Conservation (phyloP, 2,797 vertebrate genomes). For the Spondyliosoma cantharus region DNA sequence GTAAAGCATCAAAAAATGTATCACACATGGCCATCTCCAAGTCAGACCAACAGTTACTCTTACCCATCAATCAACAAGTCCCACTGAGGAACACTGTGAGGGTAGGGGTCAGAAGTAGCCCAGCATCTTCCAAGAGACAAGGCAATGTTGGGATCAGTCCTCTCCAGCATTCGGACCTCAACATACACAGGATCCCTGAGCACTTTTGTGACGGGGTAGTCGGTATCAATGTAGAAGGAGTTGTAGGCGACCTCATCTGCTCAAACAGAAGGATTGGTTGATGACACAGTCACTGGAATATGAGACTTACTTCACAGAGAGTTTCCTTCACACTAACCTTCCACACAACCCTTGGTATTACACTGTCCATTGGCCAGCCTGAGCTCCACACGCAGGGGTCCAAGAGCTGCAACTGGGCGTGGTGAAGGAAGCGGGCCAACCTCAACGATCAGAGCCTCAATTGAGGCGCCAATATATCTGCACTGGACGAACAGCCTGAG, state of each 20-base stretch:
- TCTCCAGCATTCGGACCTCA: slow-evolving; percentile 71
- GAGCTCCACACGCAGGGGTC: slow-evolving; percentile 75
- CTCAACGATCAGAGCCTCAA: slow-evolving; percentile 66
- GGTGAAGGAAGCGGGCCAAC: slow-evolving; percentile 51
- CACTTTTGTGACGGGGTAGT: slow-evolving; percentile 77
- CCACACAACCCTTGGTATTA: slow-evolving; percentile 64
- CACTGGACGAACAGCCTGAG: slow-evolving; percentile 76
- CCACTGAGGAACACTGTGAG: slow-evolving; percentile 73
- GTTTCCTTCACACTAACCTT: slow-evolving; percentile 56
- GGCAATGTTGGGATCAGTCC: slow-evolving; percentile 73
- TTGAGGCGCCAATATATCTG: slow-evolving; percentile 58
- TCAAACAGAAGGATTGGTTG: slow-evolving; percentile 22
- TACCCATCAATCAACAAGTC: slow-evolving; percentile 77
- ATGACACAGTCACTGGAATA: slow-evolving; percentile 2
- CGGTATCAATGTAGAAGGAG: slow-evolving; percentile 63
- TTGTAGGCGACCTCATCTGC: slow-evolving; percentile 65
- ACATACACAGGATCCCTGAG: slow-evolving; percentile 76
- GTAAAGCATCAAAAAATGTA: background rate
- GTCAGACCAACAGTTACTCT: slow-evolving; percentile 18
- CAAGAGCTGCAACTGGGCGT: slow-evolving; percentile 59
- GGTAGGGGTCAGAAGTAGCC: slow-evolving; percentile 63
- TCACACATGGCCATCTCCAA: background rate
- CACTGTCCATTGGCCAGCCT: slow-evolving; percentile 77
- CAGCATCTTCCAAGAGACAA: slow-evolving; percentile 79
- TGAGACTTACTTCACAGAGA: background rate